Percentiles rank a stretch among this genome's conserved stretches.
Evolutionary conservation across 2,113 vertebrate genomes (phyloP).

Genomic region (Varanus komodoensis): DNA sequence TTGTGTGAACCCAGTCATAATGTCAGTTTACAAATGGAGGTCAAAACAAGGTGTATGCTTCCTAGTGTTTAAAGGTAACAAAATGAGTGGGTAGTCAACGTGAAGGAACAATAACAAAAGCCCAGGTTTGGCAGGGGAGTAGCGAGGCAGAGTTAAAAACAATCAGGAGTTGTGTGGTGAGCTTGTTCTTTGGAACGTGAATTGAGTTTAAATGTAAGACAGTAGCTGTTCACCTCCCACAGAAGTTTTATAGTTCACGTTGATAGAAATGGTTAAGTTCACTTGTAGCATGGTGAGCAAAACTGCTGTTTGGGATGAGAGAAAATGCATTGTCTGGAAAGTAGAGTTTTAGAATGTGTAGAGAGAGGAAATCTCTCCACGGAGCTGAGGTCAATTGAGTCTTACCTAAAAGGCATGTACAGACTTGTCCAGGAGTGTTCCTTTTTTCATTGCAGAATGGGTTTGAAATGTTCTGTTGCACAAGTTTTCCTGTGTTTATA

Average conservation of each 20-base stretch:
- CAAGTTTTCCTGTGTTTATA: slow-evolving; percentile 27
- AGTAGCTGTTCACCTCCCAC: background rate
- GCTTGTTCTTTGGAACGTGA: background rate
- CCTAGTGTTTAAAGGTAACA: background rate
- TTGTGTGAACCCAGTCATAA: no score
- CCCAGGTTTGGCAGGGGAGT: background rate
- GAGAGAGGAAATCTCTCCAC: background rate
- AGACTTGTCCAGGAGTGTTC: slow-evolving; percentile 53
- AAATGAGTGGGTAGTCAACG: background rate
- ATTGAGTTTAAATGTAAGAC: background rate
- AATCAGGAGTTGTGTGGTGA: background rate
- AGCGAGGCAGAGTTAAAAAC: background rate
- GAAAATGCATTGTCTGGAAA: slow-evolving; percentile 22
- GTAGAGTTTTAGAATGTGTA: slow-evolving; percentile 2
- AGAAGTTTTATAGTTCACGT: background rate
- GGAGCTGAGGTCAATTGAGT: slow-evolving; percentile 44
- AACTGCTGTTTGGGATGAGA: background rate
- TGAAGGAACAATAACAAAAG: background rate
- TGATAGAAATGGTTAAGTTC: background rate
- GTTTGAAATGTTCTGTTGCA: background rate
- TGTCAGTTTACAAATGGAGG: background rate
- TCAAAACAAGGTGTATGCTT: background rate
- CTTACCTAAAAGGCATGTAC: slow-evolving; percentile 44
- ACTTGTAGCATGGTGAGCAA: background rate
- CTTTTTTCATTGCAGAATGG: slow-evolving; percentile 15